Evolutionary conservation across 2,888 invertebrate species (phyloP).

Genomic region (Leptodirus hochenwartii): DNA sequence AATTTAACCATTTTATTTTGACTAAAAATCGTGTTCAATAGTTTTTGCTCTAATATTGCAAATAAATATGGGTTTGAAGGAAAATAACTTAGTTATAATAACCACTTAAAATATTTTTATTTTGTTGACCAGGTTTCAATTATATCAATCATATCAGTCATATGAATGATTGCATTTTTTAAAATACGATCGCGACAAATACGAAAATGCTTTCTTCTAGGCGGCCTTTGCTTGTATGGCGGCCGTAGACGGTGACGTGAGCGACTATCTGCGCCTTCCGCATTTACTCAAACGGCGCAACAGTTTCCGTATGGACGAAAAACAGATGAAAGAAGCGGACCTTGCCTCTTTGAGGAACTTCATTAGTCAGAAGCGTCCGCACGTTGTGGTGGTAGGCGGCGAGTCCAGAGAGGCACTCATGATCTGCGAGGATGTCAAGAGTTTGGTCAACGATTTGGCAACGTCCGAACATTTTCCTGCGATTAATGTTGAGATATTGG

Average conservation of each 20-base stretch:
- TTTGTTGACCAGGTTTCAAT: no score
- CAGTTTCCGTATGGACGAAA: conserved; percentile 47
- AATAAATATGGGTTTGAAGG: no score
- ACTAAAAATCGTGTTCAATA: no score
- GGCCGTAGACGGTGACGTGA: conserved; percentile 79
- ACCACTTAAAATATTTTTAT: no score
- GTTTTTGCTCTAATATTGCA: no score
- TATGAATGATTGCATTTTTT: no score
- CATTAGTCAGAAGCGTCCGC: conserved; percentile 79
- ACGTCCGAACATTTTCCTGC: conserved; percentile 75
- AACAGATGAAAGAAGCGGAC: conserved; percentile 42
- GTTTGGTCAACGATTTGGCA: conserved; percentile 51
- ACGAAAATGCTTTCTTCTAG: no score
- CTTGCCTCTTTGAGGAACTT: conserved; percentile 56
- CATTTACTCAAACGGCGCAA: conserved; percentile 71
- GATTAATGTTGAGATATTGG: conserved; percentile 79
- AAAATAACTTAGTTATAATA: no score
- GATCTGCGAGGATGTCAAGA: conserved; percentile 61
- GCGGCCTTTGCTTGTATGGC: conserved; percentile 79
- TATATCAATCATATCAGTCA: no score
- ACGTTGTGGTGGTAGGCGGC: conserved; percentile 64
- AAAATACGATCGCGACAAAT: no score
- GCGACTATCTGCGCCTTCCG: conserved; percentile 76
- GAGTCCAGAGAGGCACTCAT: conserved; percentile 77
- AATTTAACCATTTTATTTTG: no score